Percentiles rank a stretch among this genome's conserved stretches.
These are phyloP conservation scores for Argopecten irradians DNA, from an alignment of 1,140 invertebrate genomes.

Conservation along the genomic window DNA sequence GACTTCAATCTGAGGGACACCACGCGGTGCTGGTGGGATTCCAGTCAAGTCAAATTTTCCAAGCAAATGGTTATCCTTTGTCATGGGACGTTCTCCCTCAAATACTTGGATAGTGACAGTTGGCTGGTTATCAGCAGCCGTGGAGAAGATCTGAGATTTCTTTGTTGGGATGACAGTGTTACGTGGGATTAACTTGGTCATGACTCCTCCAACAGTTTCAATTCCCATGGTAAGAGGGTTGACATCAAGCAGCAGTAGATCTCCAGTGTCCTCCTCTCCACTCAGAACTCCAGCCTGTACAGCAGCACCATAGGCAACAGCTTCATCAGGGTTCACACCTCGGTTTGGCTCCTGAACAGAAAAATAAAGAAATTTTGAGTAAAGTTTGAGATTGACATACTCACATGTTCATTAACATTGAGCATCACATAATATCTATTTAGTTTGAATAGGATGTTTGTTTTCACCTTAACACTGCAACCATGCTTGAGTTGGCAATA, in stretches of 20 bases:
- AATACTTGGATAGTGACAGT: constrained; percentile 99
- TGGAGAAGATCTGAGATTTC: constrained; percentile 99
- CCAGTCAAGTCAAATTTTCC: constrained; percentile 99
- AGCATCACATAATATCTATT: no score
- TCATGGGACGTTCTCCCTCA: constrained; percentile 99
- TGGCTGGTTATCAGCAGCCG: constrained; percentile 99
- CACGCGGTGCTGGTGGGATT: constrained; percentile 96
- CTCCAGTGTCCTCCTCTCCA: constrained; percentile 87
- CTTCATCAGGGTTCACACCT: constrained; percentile 96
- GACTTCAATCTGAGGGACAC: constrained; percentile 99
- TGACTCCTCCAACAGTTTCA: constrained; percentile 99
- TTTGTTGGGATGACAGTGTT: constrained; percentile 99
- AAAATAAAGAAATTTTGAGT: not conserved
- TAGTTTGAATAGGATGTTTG: no score
- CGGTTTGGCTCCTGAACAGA: constrained; percentile 89
- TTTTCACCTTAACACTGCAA: no score
- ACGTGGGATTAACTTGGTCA: constrained; percentile 98
- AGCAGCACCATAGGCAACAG: constrained; percentile 93
- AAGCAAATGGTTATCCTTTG: constrained; percentile 98
- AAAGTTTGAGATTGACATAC: not conserved
- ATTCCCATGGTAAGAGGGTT: constrained; percentile 99
- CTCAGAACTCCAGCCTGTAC: constrained; percentile 92
- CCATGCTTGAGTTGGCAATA: no score
- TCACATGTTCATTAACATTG: not conserved
- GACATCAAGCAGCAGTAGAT: constrained; percentile 95